These are phyloP conservation scores for Gallirallus australis DNA, from an alignment of 2,797 vertebrate species.

Conservation along the genomic window DNA sequence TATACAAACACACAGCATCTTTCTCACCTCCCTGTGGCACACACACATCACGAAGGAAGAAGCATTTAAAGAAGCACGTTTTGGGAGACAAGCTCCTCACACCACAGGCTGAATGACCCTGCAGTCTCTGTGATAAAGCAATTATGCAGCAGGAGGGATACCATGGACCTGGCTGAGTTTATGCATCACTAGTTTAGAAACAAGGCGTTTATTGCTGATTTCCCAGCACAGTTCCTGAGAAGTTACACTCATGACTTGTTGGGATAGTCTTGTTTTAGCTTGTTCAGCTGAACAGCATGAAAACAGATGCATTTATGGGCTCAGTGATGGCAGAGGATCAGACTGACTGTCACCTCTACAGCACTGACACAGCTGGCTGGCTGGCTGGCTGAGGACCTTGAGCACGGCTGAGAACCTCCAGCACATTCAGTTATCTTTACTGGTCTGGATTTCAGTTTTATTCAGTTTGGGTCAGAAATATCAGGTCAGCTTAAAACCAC, in stretches of 20 bases:
- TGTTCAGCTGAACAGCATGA: not conserved
- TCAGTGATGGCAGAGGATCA: not conserved
- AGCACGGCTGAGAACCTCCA: no score
- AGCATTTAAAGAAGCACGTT: not conserved
- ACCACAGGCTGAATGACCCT: not conserved
- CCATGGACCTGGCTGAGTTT: not conserved
- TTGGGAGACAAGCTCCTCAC: not conserved
- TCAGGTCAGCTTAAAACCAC: not conserved
- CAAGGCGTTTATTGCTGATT: not conserved
- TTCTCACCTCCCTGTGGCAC: not conserved
- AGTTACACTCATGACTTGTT: not conserved
- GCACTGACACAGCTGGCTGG: fast-evolving
- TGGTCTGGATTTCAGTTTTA: not conserved
- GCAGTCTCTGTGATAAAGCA: not conserved
- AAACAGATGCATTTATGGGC: not conserved
- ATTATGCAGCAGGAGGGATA: not conserved
- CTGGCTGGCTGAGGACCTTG: no score
- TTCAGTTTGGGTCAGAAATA: not conserved
- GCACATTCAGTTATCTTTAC: not conserved
- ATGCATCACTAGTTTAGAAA: not conserved
- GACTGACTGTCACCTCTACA: not conserved
- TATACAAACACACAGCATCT: fast-evolving
- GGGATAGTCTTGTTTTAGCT: not conserved
- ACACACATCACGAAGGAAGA: fast-evolving
- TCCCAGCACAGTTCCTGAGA: fast-evolving